Conservation (phyloP, 2,113 vertebrate genomes). For the Tachysurus vachellii region DNA sequence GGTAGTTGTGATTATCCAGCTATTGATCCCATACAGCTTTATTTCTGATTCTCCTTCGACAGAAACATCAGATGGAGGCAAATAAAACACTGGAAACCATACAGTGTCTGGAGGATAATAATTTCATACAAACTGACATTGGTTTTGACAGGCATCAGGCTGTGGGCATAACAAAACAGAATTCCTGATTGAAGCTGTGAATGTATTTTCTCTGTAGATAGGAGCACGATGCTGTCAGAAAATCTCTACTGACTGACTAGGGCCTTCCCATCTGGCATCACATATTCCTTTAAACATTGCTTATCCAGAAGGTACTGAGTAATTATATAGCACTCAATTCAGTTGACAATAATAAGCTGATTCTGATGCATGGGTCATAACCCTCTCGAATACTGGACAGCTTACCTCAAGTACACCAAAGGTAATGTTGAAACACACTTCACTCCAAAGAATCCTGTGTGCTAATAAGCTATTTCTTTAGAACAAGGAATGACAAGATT, state of each 20-base stretch:
- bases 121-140: conserved; percentile 20
- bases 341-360: not conserved
- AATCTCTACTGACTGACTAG: conserved; percentile 21
- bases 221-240: conserved; percentile 8
- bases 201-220: conserved; percentile 13
- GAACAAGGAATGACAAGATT: conserved; percentile 36
- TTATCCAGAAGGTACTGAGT: not conserved
- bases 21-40: not conserved
- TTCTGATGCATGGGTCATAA: conserved; percentile 1
- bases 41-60: not conserved
- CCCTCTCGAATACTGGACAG: not conserved
- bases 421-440: conserved; percentile 2
- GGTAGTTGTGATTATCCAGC: not conserved
- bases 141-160: conserved; percentile 36
- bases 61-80: not conserved
- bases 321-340: not conserved
- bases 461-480: conserved; percentile 34
- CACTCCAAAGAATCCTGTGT: not conserved
- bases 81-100: not conserved
- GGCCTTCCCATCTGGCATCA: not conserved
- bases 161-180: conserved; percentile 29
- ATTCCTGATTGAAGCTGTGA: conserved; percentile 29
- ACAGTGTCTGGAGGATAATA: not conserved
- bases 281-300: conserved; percentile 4
- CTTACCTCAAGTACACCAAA: not conserved